Conservation (phyloP, 2,113 vertebrate species). For the Saccopteryx bilineata region DNA sequence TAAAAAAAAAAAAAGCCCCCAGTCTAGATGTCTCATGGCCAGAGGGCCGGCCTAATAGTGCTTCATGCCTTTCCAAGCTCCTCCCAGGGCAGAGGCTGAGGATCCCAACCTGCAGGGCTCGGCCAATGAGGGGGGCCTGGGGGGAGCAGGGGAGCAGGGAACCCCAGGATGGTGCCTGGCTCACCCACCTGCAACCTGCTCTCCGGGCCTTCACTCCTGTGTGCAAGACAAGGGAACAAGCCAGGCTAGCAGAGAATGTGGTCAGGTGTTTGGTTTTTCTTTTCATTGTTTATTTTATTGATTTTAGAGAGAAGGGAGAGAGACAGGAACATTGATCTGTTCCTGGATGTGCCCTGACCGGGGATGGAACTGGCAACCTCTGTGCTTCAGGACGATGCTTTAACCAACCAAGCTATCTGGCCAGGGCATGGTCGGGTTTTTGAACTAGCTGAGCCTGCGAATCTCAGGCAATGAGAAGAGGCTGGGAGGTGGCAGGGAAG, state of each 20-base stretch:
- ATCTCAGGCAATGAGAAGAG: neutral
- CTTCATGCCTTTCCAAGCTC: neutral
- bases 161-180: neutral
- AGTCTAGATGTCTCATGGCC: neutral
- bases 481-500: fast-evolving
- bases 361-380: no score
- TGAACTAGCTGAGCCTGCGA: neutral
- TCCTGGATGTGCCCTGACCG: no score
- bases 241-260: neutral
- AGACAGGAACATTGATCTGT: no score
- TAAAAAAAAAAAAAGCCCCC: neutral
- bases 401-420: no score
- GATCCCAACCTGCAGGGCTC: neutral
- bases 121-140: neutral
- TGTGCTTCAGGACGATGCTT: no score
- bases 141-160: neutral
- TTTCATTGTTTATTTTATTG: no score
- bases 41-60: neutral
- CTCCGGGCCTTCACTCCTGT: neutral
- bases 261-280: no score
- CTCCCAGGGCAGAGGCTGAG: neutral
- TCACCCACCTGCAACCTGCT: neutral
- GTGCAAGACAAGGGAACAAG: neutral
- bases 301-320: no score
- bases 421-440: neutral